Base-by-base conservation (phyloP, 2,888 invertebrate genomes). In the Andrena chrysosceles region DNA sequence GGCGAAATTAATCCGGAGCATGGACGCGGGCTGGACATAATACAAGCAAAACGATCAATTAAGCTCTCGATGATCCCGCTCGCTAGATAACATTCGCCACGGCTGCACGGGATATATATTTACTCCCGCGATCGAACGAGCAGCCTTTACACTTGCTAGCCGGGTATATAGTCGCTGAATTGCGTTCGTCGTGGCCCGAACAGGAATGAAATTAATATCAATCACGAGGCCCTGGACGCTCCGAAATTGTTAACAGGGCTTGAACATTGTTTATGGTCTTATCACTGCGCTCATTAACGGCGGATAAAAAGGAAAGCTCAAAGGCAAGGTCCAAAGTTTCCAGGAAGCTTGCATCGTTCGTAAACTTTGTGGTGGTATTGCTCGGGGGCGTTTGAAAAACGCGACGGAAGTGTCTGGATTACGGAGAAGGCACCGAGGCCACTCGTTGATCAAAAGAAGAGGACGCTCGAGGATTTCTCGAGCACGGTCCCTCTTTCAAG, bases 381-480 rank as follows among this genome's bases (percentile, higher is more conserved):
- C 42, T 42, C 42, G 4, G 42, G 42, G 4, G 10, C 0, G 35
- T 20, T 31, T 31, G 35, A 69, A 35, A 16, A 29, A 20, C 33
- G 7, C 26, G 26, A 23, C 10, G 54, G 67, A 13, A 10, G 54
- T 31, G 54, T 5, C 35, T 42, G 42, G 48, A 70, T 7, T 29
- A 42, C 16, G 16, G 26, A 69, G 62, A 20, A 62, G 35, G 77
- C 86, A 85, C 85, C 85, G 59, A 1, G 42, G 86, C 74, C 78
- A 56, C 62, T 64, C 67, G 76, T 59, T 77, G 85, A 82, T 86
- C 85, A 85, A 80, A 87, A 84, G 76, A 67, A 84, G 76, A 67
- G 64, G 31, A 77, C 48, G 29, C 75, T 76, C 74, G 72, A 73
- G 84, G 83, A 77, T 80, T 81, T 60, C 71, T 67, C 66, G 26